phyloP scores from a whole-genome alignment of 1,140 invertebrate species.

The Leptonema lineaticorne region DNA sequence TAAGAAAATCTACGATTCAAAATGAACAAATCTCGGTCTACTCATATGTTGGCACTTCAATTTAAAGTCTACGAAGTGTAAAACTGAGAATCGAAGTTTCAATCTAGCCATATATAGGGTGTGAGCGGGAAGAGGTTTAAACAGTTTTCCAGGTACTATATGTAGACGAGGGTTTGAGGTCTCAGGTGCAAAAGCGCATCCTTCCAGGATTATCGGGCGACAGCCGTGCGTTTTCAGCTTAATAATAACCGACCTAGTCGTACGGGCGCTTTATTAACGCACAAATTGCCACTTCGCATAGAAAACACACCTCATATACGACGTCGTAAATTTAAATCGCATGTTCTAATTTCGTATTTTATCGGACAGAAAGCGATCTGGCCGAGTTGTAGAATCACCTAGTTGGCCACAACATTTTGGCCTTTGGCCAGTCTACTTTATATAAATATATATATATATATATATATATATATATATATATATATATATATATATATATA shows the following conservation, averaged over 20 bases:
- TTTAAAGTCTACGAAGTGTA: background rate
- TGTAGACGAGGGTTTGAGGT: background rate
- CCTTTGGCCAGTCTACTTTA: conserved; percentile 5
- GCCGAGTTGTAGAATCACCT: too few relatives aligned
- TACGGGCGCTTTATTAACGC: background rate
- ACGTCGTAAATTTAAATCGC: too few relatives aligned
- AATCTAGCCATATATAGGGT: background rate
- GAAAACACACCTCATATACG: background rate
- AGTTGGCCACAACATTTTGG: too few relatives aligned
- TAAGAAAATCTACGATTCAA: background rate
- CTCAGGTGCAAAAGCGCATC: conserved; percentile 23
- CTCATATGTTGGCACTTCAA: too few relatives aligned
- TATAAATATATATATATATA: too few relatives aligned
- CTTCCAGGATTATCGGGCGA: conserved; percentile 7
- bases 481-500: too few relatives aligned
- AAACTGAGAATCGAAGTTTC: background rate
- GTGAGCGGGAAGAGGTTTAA: conserved; percentile 6
- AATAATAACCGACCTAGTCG: background rate
- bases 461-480: too few relatives aligned
- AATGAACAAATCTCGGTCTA: background rate
- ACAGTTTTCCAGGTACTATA: background rate
- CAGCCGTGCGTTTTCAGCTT: conserved; percentile 2
- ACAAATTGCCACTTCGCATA: background rate
- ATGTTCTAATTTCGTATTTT: too few relatives aligned
- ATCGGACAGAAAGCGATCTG: too few relatives aligned